These are phyloP conservation scores for Porites cylindrica DNA, from an alignment of 92 coral and sea anemone genomes.

Conservation along the genomic window DNA sequence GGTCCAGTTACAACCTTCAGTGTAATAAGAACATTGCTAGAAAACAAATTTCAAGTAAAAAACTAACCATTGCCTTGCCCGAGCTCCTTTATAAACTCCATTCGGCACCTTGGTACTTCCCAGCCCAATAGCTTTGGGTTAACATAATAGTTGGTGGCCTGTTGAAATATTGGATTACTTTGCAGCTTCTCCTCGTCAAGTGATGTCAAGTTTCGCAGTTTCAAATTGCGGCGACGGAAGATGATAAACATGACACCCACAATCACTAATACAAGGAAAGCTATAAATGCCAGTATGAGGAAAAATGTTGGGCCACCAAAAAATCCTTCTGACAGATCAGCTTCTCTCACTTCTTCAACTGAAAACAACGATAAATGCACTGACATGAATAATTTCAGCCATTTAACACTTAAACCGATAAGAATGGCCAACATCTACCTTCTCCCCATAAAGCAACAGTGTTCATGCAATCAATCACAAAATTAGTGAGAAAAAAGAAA, in stretches of 20 bases:
- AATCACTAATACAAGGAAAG: conserved; percentile 2
- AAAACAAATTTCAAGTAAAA: no score
- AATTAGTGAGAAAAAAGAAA: no score
- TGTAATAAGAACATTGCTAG: no score
- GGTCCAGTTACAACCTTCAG: neutral
- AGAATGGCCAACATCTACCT: no score
- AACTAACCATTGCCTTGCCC: conserved; percentile 90
- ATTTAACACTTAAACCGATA: neutral
- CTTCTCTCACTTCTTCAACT: conserved; percentile 13
- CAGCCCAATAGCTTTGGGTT: conserved; percentile 75
- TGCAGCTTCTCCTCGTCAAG: conserved; percentile 71
- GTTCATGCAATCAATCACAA: no score
- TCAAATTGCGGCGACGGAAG: conserved; percentile 23
- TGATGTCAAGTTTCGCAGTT: conserved; percentile 11
- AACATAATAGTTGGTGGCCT: conserved; percentile 52
- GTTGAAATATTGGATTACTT: conserved; percentile 81
- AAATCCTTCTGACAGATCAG: neutral
- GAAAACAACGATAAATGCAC: neutral
- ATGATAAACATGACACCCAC: conserved; percentile 1
- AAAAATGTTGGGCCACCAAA: neutral
- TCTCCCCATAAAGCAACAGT: no score
- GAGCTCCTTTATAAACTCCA: conserved; percentile 83
- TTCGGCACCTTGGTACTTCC: conserved; percentile 84
- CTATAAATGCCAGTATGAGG: neutral
- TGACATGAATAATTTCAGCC: no score